phyloP scores from a whole-genome alignment of 1,140 invertebrate species.

The fruit fly (Drosophila melanogaster) region DNA sequence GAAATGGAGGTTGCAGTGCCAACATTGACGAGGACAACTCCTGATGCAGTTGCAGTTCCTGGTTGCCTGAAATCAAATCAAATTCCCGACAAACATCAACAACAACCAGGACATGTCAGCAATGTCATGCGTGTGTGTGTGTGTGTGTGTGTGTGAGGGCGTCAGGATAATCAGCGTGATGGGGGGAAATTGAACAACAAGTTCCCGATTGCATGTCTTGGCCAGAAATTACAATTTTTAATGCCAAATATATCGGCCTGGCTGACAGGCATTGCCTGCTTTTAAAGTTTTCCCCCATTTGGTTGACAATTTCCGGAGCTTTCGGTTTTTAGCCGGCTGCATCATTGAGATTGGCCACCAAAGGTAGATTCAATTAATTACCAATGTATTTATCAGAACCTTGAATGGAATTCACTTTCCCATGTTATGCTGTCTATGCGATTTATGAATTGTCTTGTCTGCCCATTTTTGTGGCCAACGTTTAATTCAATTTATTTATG shows the following conservation, averaged over 20 bases:
- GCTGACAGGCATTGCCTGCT: conserved; percentile 9
- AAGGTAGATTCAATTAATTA: neutral
- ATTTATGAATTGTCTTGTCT: neutral
- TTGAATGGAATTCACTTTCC: neutral
- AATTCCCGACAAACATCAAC: conserved; percentile 66
- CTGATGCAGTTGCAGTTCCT: conserved; percentile 30
- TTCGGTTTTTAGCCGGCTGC: neutral
- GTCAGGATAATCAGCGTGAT: conserved; percentile 41
- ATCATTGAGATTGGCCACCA: too few species aligned
- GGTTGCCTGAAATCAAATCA: conserved; percentile 68
- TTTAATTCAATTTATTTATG: conserved; percentile 10
- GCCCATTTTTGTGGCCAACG: neutral
- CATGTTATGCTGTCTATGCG: neutral
- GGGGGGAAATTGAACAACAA: conserved; percentile 44
- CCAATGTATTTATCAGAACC: too few species aligned
- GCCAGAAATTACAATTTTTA: conserved; percentile 54
- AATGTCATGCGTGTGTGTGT: neutral
- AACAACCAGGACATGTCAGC: conserved; percentile 47
- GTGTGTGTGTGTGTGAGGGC: conserved; percentile 10
- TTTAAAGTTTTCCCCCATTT: neutral
- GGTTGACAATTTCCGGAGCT: conserved; percentile 8
- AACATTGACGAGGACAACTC: conserved; percentile 46
- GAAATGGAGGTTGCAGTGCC: conserved; percentile 24
- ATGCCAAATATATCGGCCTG: conserved; percentile 27
- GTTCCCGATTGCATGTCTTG: conserved; percentile 45